Base-by-base conservation (phyloP, 2,797 vertebrate genomes). In the Argentina silus region DNA sequence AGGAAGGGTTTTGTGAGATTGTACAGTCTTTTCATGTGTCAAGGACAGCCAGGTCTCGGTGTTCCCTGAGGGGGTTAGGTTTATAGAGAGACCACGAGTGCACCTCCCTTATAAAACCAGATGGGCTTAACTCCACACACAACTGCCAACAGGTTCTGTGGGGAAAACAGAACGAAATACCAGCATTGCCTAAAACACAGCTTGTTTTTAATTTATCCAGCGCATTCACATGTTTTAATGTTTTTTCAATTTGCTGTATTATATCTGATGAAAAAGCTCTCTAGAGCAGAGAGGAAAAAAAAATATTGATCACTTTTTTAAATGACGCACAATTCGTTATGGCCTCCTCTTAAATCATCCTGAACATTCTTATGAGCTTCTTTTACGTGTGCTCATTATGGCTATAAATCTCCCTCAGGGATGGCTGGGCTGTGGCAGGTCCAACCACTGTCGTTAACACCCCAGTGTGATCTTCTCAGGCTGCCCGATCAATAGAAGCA, bases 401-500 rank as follows among this genome's bases (percentile, higher is more conserved):
- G 73, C 72, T 81, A 59, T 71, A 84, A 78, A 86, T 81, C 70
- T 73, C 71, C 71, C 67, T 67, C 45, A 45, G 67, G 61, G 4
- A 76, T 70, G 76, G 73, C 59, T 70, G 72, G 15, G 47, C 10
- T 55, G 59, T 53, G 70, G 53, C 43, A 47, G 65, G 44, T 27
- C 21, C 6, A 19, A 57, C 65, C 48, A 64, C 15, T 19, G 60
- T 73, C 0, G 51, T 68, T 76, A 74, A 83, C 67, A 50, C 64
- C 62, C 72, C 47, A 55, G 74, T 81, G 72, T 85, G 81, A 83
- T 72, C 72, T 72, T 78, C 69, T 75, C 67, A 69, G 23, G 19
- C 75, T 68, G 27, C 23, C n/a, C 12, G 81, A 91, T 93, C 91
- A 78, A 90, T 91, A 88, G 12, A 56, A 53, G 75, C 68, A 59